Evolutionary conservation across 2,888 invertebrate genomes (phyloP).

Genomic region (Gryllus longicercus): DNA sequence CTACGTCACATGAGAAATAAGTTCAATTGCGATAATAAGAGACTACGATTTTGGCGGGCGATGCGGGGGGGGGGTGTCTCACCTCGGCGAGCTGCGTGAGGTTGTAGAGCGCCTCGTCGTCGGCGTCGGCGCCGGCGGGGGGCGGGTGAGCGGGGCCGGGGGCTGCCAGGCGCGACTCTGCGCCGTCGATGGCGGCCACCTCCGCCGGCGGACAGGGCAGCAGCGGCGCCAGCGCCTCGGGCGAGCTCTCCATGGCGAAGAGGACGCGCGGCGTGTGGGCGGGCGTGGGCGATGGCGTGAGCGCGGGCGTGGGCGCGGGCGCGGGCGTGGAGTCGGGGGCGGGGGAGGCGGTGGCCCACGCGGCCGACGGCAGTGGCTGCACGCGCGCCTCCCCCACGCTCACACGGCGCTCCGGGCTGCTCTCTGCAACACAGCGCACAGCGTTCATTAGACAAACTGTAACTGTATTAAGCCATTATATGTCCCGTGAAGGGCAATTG

Average conservation of each 20-base stretch:
- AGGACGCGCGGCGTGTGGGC: constrained; percentile 41
- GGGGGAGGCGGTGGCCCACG: background rate
- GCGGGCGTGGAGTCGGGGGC: background rate
- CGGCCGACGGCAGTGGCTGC: background rate
- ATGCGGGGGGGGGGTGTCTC: too few relatives aligned
- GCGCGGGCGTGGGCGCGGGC: constrained; percentile 40
- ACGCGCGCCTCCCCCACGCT: constrained; percentile 44
- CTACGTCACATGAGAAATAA: too few relatives aligned
- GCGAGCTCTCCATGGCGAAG: background rate
- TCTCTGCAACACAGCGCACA: constrained; percentile 41
- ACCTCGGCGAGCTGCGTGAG: too few relatives aligned
- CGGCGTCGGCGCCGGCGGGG: constrained; percentile 43
- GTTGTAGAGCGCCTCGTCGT: constrained; percentile 58
- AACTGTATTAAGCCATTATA: too few relatives aligned
- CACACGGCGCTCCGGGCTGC: constrained; percentile 49
- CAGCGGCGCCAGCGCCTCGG: background rate
- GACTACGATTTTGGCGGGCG: too few relatives aligned
- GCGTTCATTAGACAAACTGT: too few relatives aligned
- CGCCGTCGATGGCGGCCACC: too few relatives aligned
- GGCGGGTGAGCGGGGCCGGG: background rate
- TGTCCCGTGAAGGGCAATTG: too few relatives aligned
- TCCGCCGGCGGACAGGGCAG: background rate
- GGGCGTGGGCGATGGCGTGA: constrained; percentile 54
- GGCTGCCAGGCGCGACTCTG: too few relatives aligned
- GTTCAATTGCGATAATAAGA: too few relatives aligned